Conservation (phyloP, 1,140 invertebrate genomes). For the Drosophila ananassae region DNA sequence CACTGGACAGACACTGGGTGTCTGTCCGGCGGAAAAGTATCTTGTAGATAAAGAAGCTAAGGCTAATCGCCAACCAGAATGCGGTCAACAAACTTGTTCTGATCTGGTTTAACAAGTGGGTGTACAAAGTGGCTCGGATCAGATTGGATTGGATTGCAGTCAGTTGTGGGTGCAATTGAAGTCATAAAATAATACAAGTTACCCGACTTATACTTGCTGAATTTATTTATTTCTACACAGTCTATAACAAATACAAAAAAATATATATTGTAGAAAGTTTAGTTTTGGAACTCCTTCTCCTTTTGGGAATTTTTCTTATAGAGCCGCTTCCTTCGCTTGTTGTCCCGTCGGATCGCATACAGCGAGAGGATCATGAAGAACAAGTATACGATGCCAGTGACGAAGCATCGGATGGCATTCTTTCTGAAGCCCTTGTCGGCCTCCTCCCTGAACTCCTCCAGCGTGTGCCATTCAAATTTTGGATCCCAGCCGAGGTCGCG, state of each 20-base stretch:
- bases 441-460: constrained; percentile 13
- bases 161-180: constrained; percentile 30
- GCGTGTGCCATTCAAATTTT: neutral
- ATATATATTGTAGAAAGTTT: neutral
- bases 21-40: constrained; percentile 26
- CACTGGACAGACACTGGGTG: constrained; percentile 26
- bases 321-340: constrained; percentile 16
- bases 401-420: constrained; percentile 44
- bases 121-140: constrained; percentile 7
- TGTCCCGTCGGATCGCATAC: constrained; percentile 10
- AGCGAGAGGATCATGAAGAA: constrained; percentile 22
- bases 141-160: neutral
- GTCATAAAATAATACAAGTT: constrained; percentile 19
- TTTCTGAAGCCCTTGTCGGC: constrained; percentile 14
- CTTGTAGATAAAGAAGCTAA: constrained; percentile 67
- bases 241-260: neutral
- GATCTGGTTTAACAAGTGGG: constrained; percentile 42
- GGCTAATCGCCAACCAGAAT: constrained; percentile 68
- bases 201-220: constrained; percentile 10
- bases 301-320: constrained; percentile 3
- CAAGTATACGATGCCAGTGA: constrained; percentile 28
- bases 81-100: constrained; percentile 75
- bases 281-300: neutral
- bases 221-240: neutral
- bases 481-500: constrained; percentile 3